A percentile compares a stretch with the other conserved stretches of the same genome.
phyloP scores from a whole-genome alignment of 2,888 invertebrate species.

The Drosophila prolongata region DNA sequence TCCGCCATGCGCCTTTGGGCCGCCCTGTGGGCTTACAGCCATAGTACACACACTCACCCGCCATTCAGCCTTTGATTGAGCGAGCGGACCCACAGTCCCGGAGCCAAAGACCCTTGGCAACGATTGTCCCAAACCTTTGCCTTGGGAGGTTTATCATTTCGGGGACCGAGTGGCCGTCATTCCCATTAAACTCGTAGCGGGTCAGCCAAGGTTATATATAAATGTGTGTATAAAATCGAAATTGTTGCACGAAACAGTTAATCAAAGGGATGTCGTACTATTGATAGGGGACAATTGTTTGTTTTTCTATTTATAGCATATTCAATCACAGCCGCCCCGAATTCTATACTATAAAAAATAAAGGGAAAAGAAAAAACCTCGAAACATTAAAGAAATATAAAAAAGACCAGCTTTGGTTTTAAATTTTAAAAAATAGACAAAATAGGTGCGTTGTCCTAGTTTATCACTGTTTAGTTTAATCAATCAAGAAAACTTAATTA shows the following conservation, averaged over 20 bases:
- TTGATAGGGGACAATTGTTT: constrained; percentile 4
- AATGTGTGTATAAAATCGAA: constrained; percentile 19
- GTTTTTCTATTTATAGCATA: constrained; percentile 29
- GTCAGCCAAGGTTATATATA: constrained; percentile 32
- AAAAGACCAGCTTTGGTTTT: neutral
- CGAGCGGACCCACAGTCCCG: constrained; percentile 2
- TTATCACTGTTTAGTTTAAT: too few relatives aligned
- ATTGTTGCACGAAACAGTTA: constrained; percentile 39
- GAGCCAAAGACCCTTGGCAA: constrained; percentile 33
- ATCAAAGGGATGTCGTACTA: constrained; percentile 34
- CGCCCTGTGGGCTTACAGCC: constrained; percentile 5
- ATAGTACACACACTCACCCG: neutral
- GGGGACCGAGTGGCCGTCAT: constrained; percentile 21
- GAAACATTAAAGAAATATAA: too few relatives aligned
- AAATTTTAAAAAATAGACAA: too few relatives aligned
- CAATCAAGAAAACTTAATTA: too few relatives aligned
- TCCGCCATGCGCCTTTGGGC: constrained; percentile 21
- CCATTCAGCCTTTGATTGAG: constrained; percentile 30
- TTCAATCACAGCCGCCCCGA: constrained; percentile 15
- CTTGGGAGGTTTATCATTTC: constrained; percentile 35
- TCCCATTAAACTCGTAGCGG: constrained; percentile 17
- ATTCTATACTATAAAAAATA: neutral
- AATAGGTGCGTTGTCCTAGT: too few relatives aligned
- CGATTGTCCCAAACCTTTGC: constrained; percentile 41
- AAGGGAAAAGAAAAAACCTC: neutral